phyloP scores from a whole-genome alignment of 2,888 invertebrate genomes.

The Leptarthrus brevirostris region DNA sequence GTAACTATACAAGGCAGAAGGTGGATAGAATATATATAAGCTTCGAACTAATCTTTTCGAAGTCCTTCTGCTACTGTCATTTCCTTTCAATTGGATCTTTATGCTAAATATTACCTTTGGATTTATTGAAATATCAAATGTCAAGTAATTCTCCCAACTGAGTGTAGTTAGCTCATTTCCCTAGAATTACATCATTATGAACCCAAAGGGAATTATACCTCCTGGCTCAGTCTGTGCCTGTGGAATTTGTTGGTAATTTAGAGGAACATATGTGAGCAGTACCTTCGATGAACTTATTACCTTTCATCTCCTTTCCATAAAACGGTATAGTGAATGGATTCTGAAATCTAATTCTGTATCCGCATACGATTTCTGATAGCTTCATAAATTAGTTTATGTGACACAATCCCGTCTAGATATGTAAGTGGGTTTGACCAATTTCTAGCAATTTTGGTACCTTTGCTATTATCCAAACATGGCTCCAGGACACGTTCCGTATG shows the following conservation, averaged over 20 bases:
- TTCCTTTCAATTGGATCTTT: too few species aligned
- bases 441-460: conserved; percentile 43
- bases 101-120: too few species aligned
- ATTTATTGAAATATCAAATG: too few species aligned
- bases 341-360: conserved; percentile 41
- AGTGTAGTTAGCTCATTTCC: too few species aligned
- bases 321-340: background rate
- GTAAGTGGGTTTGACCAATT: conserved; percentile 46
- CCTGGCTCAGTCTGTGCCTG: background rate
- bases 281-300: conserved; percentile 4
- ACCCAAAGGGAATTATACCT: background rate
- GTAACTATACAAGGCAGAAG: too few species aligned
- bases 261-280: conserved; percentile 27
- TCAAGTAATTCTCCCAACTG: too few species aligned
- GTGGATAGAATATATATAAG: too few species aligned
- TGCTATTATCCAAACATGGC: conserved; percentile 45
- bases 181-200: too few species aligned
- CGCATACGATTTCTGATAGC: conserved; percentile 43
- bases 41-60: too few species aligned
- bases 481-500: conserved; percentile 24
- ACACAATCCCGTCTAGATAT: conserved; percentile 12
- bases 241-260: conserved; percentile 13
- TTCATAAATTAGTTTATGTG: conserved; percentile 47
- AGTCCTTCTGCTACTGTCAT: too few species aligned
- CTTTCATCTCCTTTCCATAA: conserved; percentile 31